Evolutionary conservation across 1,140 invertebrate species (phyloP), one percentile per base, ranked within the genome.

Genomic region (Drosophila miranda): DNA sequence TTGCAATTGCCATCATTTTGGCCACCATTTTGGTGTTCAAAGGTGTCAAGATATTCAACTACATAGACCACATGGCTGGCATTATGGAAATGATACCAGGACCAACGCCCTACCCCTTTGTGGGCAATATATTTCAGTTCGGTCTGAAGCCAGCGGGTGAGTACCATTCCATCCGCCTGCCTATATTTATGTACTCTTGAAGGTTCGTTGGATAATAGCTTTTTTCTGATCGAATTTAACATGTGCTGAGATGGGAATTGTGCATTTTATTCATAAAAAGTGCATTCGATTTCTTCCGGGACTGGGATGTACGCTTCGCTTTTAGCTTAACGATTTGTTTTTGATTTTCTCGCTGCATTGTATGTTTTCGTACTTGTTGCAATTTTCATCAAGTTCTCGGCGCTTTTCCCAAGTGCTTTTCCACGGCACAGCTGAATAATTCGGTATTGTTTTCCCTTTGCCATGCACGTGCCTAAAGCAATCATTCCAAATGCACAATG

Each of bases 81-180:
- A 90, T 90, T 6, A 90, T 90, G 89, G 89, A 90, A 75, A 90
- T 87, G 89, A 89, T 90, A 61, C 86, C 89, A 1, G 89, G 89
- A 14, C 89, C 89, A 6, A 90, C 89, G 5, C 89, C 89, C 7
- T 87, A 90, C 46, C 89, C 89, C 5, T 90, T 90, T 56, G 84
- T 90, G 23, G 89, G 89, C 3, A 90, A 90, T 53, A 48, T 90
- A 2, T 90, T 90, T 64, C 89, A 90, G 72, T 87, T 90, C 45
- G 89, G 89, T 21, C 74, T 90, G 2, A 90, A 89, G 66, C 86
- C 89, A 41, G 89, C 61, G 38, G 89, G 89, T 90, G 42, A 89
- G 84, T 71, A 42, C 48, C 19, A 11, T 2, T 14, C 43, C 3
- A 13, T 2, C 1, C 6, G 19, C 54, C 56, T 58, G 56, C 51